Conservation (phyloP, 2,797 vertebrate genomes). For the Ptychadena robeensis region DNA sequence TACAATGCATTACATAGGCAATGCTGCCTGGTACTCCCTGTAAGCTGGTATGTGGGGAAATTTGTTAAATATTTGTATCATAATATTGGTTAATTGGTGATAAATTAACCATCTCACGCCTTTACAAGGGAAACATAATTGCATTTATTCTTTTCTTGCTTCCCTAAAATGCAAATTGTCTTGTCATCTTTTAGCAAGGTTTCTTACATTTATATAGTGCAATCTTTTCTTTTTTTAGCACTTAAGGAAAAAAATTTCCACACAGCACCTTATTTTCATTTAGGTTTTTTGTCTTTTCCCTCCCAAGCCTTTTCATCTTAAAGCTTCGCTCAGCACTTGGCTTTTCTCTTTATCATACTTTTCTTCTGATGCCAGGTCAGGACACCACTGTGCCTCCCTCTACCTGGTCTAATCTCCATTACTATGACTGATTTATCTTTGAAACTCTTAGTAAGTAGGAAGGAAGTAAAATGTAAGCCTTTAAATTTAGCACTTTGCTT, state of each 20-base stretch:
- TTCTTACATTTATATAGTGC: constrained; percentile 3
- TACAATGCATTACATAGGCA: constrained; percentile 1
- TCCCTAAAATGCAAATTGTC: neutral
- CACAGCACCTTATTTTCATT: constrained; percentile 51
- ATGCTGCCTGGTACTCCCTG: neutral
- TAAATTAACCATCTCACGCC: neutral
- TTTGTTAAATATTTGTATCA: constrained; percentile 7
- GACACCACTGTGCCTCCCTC: neutral
- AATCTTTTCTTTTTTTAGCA: constrained; percentile 38
- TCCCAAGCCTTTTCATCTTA: neutral
- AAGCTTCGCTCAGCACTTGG: neutral
- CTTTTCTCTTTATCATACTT: neutral
- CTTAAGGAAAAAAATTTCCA: constrained; percentile 41
- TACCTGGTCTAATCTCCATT: neutral
- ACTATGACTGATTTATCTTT: neutral
- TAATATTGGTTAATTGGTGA: neutral
- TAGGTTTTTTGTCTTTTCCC: neutral
- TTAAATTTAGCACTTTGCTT: constrained; percentile 20
- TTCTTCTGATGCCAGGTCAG: neutral
- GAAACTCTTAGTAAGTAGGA: neutral
- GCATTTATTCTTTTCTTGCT: neutral
- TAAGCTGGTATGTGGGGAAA: neutral
- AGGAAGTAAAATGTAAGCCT: neutral
- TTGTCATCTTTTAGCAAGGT: neutral
- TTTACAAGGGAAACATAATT: neutral